Evolutionary conservation across 2,888 invertebrate species (phyloP).

Genomic region (Machimus atricapillus): DNA sequence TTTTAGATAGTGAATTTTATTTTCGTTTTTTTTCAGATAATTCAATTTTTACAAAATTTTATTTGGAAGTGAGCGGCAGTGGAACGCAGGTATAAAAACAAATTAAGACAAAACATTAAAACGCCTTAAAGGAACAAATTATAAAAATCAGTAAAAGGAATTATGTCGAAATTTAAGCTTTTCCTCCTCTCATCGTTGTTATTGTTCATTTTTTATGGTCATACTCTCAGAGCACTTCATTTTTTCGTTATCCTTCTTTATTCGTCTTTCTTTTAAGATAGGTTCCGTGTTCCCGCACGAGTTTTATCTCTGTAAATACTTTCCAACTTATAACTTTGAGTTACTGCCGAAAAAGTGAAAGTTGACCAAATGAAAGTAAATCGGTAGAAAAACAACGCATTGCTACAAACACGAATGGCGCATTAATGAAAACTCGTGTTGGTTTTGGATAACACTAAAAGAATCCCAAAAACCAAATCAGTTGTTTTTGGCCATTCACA

Average conservation of each 20-base stretch:
- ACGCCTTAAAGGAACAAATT: not conserved
- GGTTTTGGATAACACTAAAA: not conserved
- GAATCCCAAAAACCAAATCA: not conserved
- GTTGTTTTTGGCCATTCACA: not conserved
- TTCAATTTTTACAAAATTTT: not conserved
- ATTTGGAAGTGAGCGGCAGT: not conserved
- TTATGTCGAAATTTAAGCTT: not conserved
- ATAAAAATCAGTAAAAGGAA: not conserved
- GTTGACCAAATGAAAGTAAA: conserved; percentile 48
- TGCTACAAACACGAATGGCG: not conserved
- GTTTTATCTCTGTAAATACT: conserved; percentile 21
- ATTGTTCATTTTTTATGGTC: not conserved
- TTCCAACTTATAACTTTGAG: conserved; percentile 33
- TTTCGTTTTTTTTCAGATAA: not conserved
- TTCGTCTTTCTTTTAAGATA: not conserved
- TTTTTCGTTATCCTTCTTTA: not conserved
- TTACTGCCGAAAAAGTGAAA: conserved; percentile 47
- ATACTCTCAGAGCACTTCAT: not conserved
- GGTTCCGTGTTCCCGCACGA: not conserved
- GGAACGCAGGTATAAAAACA: not conserved
- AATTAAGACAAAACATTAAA: not conserved
- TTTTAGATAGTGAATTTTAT: too few relatives aligned
- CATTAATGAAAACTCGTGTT: not conserved
- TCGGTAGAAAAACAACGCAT: conserved; percentile 17
- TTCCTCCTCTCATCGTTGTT: not conserved